Evolutionary conservation across 1,140 invertebrate genomes (phyloP).

Genomic region (Paraescarpia echinospica): DNA sequence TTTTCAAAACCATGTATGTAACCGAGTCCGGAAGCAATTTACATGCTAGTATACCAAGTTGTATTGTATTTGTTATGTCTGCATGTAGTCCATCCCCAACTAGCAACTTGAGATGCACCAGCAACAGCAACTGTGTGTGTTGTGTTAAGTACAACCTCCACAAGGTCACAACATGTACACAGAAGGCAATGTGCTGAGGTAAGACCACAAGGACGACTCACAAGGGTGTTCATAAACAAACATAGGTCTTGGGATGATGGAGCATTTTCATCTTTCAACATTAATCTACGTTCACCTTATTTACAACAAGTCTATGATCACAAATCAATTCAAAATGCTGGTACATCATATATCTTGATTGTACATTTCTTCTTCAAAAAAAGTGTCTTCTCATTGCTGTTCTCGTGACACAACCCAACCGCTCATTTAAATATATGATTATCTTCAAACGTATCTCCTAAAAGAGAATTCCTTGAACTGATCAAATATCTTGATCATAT

Average conservation of each 20-base stretch:
- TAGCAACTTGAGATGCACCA: too few relatives aligned
- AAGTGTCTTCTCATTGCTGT: background rate
- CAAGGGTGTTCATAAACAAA: background rate
- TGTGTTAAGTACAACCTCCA: background rate
- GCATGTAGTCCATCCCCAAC: too few relatives aligned
- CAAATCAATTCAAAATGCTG: background rate
- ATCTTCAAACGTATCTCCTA: background rate
- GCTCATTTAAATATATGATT: background rate
- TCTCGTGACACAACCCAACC: background rate
- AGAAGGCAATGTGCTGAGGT: background rate
- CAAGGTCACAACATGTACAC: background rate
- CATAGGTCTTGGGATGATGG: background rate
- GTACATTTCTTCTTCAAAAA: background rate
- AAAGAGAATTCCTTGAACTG: background rate
- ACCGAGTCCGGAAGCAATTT: too few relatives aligned
- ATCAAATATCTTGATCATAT: too few relatives aligned
- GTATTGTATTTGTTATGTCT: too few relatives aligned
- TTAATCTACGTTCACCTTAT: background rate
- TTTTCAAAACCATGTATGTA: too few relatives aligned
- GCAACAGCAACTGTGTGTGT: too few relatives aligned
- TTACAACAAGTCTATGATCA: background rate
- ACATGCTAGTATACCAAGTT: too few relatives aligned
- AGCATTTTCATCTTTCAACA: background rate
- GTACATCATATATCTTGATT: background rate
- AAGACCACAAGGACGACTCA: background rate